Evolutionary conservation across 2,113 vertebrate species (phyloP), one percentile per base, ranked within the genome.

Genomic region (Prochilodus magdalenae): DNA sequence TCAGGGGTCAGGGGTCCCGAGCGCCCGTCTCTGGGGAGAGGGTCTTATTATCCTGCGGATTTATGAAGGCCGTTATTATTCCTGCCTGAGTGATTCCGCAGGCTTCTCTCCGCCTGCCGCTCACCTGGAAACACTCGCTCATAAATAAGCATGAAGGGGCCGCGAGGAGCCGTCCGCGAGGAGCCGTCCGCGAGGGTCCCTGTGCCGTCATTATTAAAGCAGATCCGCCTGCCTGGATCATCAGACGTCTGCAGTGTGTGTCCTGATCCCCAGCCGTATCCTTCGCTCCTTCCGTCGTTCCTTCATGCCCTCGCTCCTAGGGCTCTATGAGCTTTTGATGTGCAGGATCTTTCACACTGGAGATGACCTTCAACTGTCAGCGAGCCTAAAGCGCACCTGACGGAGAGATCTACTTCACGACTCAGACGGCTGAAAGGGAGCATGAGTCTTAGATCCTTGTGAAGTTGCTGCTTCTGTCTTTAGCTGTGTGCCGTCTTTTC

Each of bases 1-100:
- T 40, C 12, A 27, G 26, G 40, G 71, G 81, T 82, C 40, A 13
- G 10, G 77, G 84, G 84, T 87, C 26, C 18, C 53, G 40, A 70
- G 49, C 30, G 62, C 24, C 51, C 6, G 55, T 67, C 57, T 75
- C 76, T 0, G 36, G 26, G 72, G 60, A 81, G 73, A 74, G 71
- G 33, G 63, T 84, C 59, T 59, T 69, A 82, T 87, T 84, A 87
- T 78, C 40, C n/a, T 30, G 36, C 26, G 81, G 75, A 84, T 88
- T 83, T 83, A 77, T 82, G 44, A 80, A 81, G 49, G 60, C 66
- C 53, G 66, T 29, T 78, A 82, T 65, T 79, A 76, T 82, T 80
- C 72, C 70, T 44, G 60, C 33, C 36, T 83, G 75, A 83, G 59
- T 15, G 13, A 26, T 70, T 83, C 80, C 67, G 44, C 53, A 83